phyloP scores from a whole-genome alignment of 2,797 vertebrate genomes.

The Girardinus metallicus region DNA sequence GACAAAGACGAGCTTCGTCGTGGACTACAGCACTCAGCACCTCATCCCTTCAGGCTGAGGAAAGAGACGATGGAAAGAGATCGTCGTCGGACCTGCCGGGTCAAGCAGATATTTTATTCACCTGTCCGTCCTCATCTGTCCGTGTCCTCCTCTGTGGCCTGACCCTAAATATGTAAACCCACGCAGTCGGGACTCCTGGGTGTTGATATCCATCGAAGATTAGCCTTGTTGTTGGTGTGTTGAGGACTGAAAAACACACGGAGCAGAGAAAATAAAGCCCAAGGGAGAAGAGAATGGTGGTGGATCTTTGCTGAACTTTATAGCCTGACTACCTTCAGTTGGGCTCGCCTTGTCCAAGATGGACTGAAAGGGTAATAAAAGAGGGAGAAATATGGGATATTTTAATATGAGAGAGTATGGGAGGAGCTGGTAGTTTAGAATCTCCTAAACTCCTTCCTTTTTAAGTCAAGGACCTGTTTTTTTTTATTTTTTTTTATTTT shows the following conservation, averaged over 20 bases:
- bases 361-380: slow-evolving; percentile 30
- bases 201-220: slow-evolving; percentile 32
- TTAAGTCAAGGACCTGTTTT: slow-evolving; percentile 72
- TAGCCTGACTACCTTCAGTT: slow-evolving; percentile 24
- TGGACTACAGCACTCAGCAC: slow-evolving; percentile 53
- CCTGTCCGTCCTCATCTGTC: slow-evolving; percentile 32
- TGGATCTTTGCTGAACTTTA: slow-evolving; percentile 56
- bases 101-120: slow-evolving; percentile 27
- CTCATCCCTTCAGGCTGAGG: slow-evolving; percentile 44
- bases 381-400: slow-evolving; percentile 67
- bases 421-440: slow-evolving; percentile 63
- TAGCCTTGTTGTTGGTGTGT: slow-evolving; percentile 13
- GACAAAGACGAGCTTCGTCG: slow-evolving; percentile 59
- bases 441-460: slow-evolving; percentile 75
- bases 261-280: slow-evolving; percentile 23
- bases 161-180: slow-evolving; percentile 25
- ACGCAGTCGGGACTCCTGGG: slow-evolving; percentile 27
- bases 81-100: slow-evolving; percentile 53
- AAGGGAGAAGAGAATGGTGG: slow-evolving; percentile 18
- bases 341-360: slow-evolving; percentile 12
- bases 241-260: slow-evolving; percentile 13
- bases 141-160: slow-evolving; percentile 21
- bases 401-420: slow-evolving; percentile 76
- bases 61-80: slow-evolving; percentile 44
- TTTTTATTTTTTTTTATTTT: slow-evolving; percentile 12